Conservation (phyloP, 2,113 vertebrate genomes). For the Cheilinus undulatus region DNA sequence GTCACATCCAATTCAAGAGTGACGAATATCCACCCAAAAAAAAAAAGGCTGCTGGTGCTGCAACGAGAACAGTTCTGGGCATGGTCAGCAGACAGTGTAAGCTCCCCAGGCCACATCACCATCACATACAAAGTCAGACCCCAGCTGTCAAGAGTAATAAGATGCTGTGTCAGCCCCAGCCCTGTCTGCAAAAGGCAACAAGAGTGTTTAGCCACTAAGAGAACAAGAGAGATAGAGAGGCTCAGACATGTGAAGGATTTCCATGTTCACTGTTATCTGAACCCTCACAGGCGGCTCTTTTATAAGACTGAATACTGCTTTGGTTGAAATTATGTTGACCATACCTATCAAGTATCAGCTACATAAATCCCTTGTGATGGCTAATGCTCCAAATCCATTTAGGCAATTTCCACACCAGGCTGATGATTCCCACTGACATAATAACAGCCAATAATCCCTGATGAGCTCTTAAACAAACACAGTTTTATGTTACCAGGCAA, state of each 20-base stretch:
- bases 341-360: conserved; percentile 53
- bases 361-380: conserved; percentile 50
- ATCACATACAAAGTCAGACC: conserved; percentile 56
- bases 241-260: conserved; percentile 36
- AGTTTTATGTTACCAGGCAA: conserved; percentile 52
- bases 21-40: conserved; percentile 51
- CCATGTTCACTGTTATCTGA: conserved; percentile 43
- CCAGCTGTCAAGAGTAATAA: conserved; percentile 67
- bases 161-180: conserved; percentile 37
- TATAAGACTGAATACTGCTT: not conserved
- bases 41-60: conserved; percentile 42
- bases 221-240: conserved; percentile 7
- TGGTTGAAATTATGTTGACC: conserved; percentile 48
- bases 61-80: conserved; percentile 27
- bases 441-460: conserved; percentile 62
- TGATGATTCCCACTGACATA: conserved; percentile 45
- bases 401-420: conserved; percentile 55
- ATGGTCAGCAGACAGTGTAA: conserved; percentile 42
- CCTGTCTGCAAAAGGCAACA: conserved; percentile 29
- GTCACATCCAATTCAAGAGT: conserved; percentile 73
- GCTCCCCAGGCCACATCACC: conserved; percentile 61
- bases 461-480: conserved; percentile 70
- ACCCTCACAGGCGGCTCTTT: conserved; percentile 25
- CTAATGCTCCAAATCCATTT: conserved; percentile 61
- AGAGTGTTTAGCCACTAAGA: not conserved